Percentiles rank a stretch among this genome's conserved stretches.
Evolutionary conservation across 2,888 invertebrate species (phyloP).

Genomic region (Lysandra bellargus): DNA sequence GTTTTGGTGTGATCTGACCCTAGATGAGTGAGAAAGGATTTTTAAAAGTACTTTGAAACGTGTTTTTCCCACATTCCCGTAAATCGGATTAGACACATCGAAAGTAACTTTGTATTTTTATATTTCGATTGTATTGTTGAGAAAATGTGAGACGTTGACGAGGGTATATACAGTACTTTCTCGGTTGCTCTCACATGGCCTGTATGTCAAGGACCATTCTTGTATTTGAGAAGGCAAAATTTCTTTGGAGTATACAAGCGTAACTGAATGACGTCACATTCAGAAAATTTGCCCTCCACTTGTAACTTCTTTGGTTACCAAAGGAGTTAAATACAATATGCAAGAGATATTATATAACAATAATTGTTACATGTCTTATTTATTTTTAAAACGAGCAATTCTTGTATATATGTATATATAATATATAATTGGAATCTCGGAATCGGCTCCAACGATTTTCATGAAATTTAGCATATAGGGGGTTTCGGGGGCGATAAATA

Average conservation of each 20-base stretch:
- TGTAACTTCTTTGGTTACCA: neutral
- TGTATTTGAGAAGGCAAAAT: too few relatives aligned
- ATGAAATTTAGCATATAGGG: too few relatives aligned
- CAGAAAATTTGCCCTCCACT: neutral
- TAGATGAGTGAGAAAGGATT: neutral
- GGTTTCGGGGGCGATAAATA: too few relatives aligned
- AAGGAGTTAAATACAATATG: too few relatives aligned
- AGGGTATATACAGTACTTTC: neutral
- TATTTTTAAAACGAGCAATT: too few relatives aligned
- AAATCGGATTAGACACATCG: slow-evolving; percentile 1
- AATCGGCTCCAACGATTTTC: too few relatives aligned
- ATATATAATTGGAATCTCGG: too few relatives aligned
- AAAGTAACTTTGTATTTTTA: neutral
- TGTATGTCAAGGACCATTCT: too few relatives aligned
- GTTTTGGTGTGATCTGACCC: neutral
- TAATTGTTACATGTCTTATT: too few relatives aligned
- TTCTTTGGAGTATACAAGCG: neutral
- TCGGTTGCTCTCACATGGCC: too few relatives aligned
- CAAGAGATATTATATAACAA: too few relatives aligned
- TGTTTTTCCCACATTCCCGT: neutral
- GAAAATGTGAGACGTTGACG: neutral
- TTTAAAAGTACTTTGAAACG: neutral
- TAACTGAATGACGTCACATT: slow-evolving; percentile 4
- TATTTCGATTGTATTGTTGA: slow-evolving; percentile 1
- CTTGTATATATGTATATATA: too few relatives aligned